These are phyloP conservation scores for Astyanax mexicanus DNA, from an alignment of 2,797 vertebrate genomes.

Conservation along the genomic window DNA sequence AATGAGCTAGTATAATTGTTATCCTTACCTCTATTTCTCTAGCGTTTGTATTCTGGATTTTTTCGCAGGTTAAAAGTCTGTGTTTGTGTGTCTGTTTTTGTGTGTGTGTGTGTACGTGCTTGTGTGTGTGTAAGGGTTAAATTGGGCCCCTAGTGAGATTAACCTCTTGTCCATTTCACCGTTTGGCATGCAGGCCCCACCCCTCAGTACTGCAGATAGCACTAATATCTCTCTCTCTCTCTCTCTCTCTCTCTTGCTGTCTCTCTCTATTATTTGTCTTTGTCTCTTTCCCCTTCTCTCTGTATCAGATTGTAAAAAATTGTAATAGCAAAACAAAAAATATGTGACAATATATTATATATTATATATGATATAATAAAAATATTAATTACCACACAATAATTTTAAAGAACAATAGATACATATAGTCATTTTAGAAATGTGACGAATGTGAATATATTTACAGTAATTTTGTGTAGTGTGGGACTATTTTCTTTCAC, in stretches of 20 bases:
- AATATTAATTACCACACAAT: no score
- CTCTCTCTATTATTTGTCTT: neutral
- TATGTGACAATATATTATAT: no score
- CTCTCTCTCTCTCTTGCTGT: conserved; percentile 61
- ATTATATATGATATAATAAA: no score
- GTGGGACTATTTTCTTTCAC: no score
- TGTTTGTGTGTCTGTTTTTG: conserved; percentile 35
- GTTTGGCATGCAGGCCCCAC: conserved; percentile 85
- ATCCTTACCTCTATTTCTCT: no score
- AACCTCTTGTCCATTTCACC: conserved; percentile 83
- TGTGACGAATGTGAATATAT: no score
- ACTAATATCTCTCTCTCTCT: conserved; percentile 78
- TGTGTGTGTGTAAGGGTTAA: conserved; percentile 82
- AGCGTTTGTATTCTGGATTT: conserved; percentile 15
- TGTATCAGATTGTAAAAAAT: no score
- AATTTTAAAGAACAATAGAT: no score
- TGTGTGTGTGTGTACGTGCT: conserved; percentile 61
- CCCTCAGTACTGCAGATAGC: conserved; percentile 79
- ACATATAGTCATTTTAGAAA: no score
- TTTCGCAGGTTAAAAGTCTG: neutral
- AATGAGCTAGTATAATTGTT: conserved; percentile 23
- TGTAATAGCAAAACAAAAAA: no score
- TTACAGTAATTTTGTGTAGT: no score
- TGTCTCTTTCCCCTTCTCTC: neutral
- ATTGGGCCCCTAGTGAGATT: conserved; percentile 85